Base-by-base conservation (phyloP, 2,113 vertebrate genomes). In the Camelus bactrianus region DNA sequence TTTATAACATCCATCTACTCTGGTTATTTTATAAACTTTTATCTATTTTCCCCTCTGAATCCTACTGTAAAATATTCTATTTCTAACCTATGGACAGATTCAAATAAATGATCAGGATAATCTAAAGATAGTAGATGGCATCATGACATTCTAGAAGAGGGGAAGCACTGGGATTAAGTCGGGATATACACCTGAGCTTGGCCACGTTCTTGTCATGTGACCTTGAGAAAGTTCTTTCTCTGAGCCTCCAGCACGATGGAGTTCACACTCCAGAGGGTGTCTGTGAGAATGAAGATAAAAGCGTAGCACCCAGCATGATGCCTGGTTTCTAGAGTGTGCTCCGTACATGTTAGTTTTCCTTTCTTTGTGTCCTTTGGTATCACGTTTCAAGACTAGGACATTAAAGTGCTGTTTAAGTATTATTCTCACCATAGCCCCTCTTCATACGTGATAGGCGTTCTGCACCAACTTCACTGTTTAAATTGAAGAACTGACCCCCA, bases 291-390 rank as follows among this genome's bases (percentile, higher is more conserved):
- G 62, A 65, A 90, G 35, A 54, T 83, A 19, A 54, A 94, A 75
- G 30, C 38, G 15, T n/a, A 28, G 30, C 24, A 50, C 24, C 52
- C 20, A 30, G 60, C 22, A 52, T 32, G 32, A 48, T 88, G 77
- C 14, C 62, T 58, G 28, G 30, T 32, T 50, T 81, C 32, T 26
- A 67, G 64, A 79, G 73, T 1, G 1, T 56, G 60, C 22, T 90
- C 14, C 32, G 5, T 56, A 35, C n/a, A 62, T 35, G 65, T 84
- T 88, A 20, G 17, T 81, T 46, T 91, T 70, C 15, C 35, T 95
- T 96, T 70, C 85, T 87, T 93, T 64, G 83, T 12, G 14, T 82
- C 79, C 56, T 81, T 85, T 58, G 32, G 24, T 69, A 35, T 77
- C 30, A 76, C 73, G 6, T 60, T 89, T 95, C 20, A 1, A 96